phyloP scores from a whole-genome alignment of 2,888 invertebrate species.

The Brachynemurus nebulosus region DNA sequence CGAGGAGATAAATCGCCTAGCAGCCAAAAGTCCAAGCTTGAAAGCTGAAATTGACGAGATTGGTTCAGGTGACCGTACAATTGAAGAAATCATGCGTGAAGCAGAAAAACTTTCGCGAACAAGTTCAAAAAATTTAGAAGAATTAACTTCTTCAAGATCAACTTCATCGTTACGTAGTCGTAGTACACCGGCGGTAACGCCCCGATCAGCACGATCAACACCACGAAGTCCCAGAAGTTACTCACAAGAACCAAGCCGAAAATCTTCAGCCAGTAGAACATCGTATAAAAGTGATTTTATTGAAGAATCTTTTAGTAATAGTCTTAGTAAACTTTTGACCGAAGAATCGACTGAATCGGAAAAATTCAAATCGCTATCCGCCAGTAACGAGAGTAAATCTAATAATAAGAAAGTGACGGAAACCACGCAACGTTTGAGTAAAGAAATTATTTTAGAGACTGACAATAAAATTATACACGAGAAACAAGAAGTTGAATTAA shows the following conservation, averaged over 20 bases:
- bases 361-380: not conserved
- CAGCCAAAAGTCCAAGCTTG: conserved; percentile 22
- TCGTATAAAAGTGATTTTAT: not conserved
- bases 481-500: not conserved
- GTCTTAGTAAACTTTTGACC: too few relatives aligned
- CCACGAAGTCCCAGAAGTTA: conserved; percentile 2
- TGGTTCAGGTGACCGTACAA: conserved; percentile 35
- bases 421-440: too few relatives aligned
- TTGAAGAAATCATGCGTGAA: conserved; percentile 44
- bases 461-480: not conserved
- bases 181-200: conserved; percentile 5
- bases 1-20: conserved; percentile 41
- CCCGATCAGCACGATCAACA: conserved; percentile 4
- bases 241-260: not conserved
- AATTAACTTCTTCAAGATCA: conserved; percentile 30
- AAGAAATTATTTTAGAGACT: too few relatives aligned
- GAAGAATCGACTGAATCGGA: too few relatives aligned
- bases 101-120: conserved; percentile 38
- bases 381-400: not conserved
- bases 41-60: conserved; percentile 23
- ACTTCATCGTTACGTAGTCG: conserved; percentile 23
- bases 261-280: not conserved
- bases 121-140: conserved; percentile 33
- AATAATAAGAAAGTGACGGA: not conserved
- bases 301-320: not conserved